Evolutionary conservation across 2,113 vertebrate genomes (phyloP).

Genomic region (Sylvia atricapilla): DNA sequence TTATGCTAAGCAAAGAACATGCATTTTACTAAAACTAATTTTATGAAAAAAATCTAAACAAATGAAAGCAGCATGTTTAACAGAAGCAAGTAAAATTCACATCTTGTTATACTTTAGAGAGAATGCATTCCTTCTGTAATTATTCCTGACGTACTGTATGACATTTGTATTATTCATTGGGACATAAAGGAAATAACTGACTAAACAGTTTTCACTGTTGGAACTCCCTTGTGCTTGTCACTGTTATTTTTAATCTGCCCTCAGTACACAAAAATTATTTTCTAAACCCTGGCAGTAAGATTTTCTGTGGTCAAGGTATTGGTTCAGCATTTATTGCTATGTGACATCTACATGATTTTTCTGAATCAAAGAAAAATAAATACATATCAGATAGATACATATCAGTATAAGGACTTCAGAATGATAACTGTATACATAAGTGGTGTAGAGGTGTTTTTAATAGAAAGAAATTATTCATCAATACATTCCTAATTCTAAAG

Average conservation of each 20-base stretch:
- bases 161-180: not conserved
- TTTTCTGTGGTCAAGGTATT: not conserved
- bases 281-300: not conserved
- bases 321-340: not conserved
- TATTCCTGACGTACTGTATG: not conserved
- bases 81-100: not conserved
- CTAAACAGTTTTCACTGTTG: not conserved
- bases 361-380: not conserved
- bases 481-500: not conserved
- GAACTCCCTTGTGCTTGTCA: not conserved
- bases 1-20: not conserved
- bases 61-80: not conserved
- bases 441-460: not conserved
- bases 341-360: not conserved
- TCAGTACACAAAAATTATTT: not conserved
- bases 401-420: not conserved
- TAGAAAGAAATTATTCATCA: not conserved
- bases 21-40: conserved; percentile 1
- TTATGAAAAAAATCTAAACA: not conserved
- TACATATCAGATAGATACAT: no score
- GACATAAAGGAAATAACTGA: conserved; percentile 24
- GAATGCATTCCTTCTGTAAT: conserved; percentile 3
- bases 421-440: not conserved
- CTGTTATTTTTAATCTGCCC: not conserved
- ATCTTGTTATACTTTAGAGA: not conserved